Evolutionary conservation across 2,113 vertebrate species (phyloP).

Genomic region (Carassius carassius): DNA sequence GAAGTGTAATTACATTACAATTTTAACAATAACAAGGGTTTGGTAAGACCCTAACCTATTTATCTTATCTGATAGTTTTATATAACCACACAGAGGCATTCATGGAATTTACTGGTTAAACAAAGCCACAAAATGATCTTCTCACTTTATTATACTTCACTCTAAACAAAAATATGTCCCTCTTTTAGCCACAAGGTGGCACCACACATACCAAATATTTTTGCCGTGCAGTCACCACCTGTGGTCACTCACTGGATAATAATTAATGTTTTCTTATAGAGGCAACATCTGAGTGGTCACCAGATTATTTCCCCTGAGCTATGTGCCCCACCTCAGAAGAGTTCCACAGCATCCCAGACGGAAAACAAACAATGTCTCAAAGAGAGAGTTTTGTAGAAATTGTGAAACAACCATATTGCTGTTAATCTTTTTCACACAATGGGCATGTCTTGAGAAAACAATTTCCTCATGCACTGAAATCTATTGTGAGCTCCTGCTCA

Average conservation of each 20-base stretch:
- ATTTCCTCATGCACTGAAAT: slow-evolving; percentile 19
- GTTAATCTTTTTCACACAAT: slow-evolving; percentile 26
- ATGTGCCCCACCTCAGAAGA: slow-evolving; percentile 39
- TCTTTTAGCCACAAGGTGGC: slow-evolving; percentile 66
- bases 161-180: neutral
- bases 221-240: slow-evolving; percentile 43
- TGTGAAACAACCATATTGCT: slow-evolving; percentile 19
- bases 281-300: slow-evolving; percentile 25
- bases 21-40: no score
- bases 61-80: neutral
- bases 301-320: slow-evolving; percentile 23
- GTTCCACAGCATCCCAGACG: slow-evolving; percentile 1
- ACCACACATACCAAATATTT: slow-evolving; percentile 52
- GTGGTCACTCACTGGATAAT: slow-evolving; percentile 49
- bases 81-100: neutral
- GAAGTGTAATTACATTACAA: no score
- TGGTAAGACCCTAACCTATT: neutral
- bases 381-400: slow-evolving; percentile 1
- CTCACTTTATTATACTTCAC: neutral
- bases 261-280: slow-evolving; percentile 44
- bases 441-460: neutral
- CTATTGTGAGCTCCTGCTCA: slow-evolving; percentile 12
- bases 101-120: neutral
- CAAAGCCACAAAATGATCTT: neutral
- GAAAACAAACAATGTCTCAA: slow-evolving; percentile 37